Conservation (phyloP, 2,888 invertebrate genomes). For the Girardia tigrina region DNA sequence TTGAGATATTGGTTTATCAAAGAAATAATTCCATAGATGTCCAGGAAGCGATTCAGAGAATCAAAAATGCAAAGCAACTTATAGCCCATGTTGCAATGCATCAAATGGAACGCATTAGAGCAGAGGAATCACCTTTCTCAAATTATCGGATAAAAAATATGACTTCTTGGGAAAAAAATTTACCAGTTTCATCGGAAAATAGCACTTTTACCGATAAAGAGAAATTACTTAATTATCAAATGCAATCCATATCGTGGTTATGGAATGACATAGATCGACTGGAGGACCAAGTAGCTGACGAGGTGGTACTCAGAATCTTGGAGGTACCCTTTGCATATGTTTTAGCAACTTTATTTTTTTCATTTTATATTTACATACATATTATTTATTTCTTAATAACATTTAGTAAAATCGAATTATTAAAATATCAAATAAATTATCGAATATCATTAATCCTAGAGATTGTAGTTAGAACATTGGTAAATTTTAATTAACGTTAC, state of each 20-base stretch:
- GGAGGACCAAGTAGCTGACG: slow-evolving; percentile 2
- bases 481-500: too few species aligned
- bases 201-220: background rate
- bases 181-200: background rate
- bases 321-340: too few species aligned
- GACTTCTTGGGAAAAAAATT: background rate
- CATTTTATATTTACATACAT: too few species aligned
- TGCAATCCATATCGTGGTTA: slow-evolving; percentile 23
- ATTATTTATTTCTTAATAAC: too few species aligned
- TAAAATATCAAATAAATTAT: too few species aligned
- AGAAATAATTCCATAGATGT: slow-evolving; percentile 25
- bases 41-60: slow-evolving; percentile 28
- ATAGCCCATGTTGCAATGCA: slow-evolving; percentile 34
- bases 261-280: slow-evolving; percentile 13
- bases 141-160: background rate
- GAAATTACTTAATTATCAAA: slow-evolving; percentile 10
- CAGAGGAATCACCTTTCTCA: slow-evolving; percentile 6
- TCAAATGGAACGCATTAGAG: slow-evolving; percentile 26
- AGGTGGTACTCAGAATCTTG: background rate
- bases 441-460: too few species aligned
- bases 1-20: slow-evolving; percentile 34
- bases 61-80: slow-evolving; percentile 32
- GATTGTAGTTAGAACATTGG: too few species aligned
- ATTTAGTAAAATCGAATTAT: too few species aligned
- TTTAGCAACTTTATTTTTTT: too few species aligned